Evolutionary conservation across 2,113 vertebrate species (phyloP), one percentile per base, ranked within the genome.

Genomic region (Gasterosteus nipponicus): DNA sequence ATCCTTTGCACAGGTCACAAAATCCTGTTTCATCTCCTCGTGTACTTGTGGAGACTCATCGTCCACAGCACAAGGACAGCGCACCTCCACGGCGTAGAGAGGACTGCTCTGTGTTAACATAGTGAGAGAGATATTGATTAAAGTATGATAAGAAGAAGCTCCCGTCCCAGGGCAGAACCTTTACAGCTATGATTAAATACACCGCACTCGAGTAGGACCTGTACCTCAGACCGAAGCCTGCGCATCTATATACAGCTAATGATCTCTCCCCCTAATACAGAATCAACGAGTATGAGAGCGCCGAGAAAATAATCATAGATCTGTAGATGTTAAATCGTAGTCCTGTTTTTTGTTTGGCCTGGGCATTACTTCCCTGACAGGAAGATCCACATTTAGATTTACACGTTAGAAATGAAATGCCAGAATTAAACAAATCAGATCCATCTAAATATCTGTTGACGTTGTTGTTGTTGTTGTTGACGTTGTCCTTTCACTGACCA

Each of bases 91-190:
- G 64, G 81, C 53, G 64, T 47, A 71, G 74, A 65, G 81, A 85
- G 71, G 73, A 78, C 88, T 91, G 91, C 89, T 91, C 92, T 91
- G 88, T 87, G 82, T 90, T 93, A 93, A 89, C 91, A 89, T 89
- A 80, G 88, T 59, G 83, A 89, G 87, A 90, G 81, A 85, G 80
- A 84, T 93, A 94, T 94, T 92, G 93, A 94, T 93, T 93, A 92
- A 93, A 92, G 88, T 86, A 94, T 94, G 91, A 94, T 94, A 93
- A 91, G 89, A 89, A 83, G 92, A 90, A 89, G 90, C 86, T 84
- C 76, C 68, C 82, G 83, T 93, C 92, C 92, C 90, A 85, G 78
- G 81, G 84, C 89, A 84, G 86, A 82, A 78, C 75, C 88, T 90
- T 72, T 73, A 85, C 61, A 82, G 88, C 77, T 72, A 87, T 91